phyloP scores from a whole-genome alignment of 2,113 vertebrate genomes.

The Dromas ardeola region DNA sequence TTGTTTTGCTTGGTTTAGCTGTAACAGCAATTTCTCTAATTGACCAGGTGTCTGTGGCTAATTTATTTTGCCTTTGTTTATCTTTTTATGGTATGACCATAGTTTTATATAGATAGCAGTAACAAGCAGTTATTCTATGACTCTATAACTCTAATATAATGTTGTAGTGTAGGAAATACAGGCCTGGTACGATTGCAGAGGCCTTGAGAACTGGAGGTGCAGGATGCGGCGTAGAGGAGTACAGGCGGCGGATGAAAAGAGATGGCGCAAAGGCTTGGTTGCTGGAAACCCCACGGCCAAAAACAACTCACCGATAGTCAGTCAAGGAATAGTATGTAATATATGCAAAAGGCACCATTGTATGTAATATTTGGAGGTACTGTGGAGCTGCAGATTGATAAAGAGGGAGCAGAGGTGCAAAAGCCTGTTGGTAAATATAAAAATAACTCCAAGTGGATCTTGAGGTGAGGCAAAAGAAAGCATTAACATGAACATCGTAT shows the following conservation, averaged over 20 bases:
- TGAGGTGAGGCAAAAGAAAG: not conserved
- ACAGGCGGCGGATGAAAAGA: not conserved
- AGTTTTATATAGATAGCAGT: not conserved
- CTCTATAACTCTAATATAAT: not conserved
- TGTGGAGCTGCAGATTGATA: not conserved
- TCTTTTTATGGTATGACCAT: not conserved
- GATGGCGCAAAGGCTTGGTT: not conserved
- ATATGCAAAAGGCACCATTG: not conserved
- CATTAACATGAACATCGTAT: not conserved
- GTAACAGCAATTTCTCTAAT: not conserved
- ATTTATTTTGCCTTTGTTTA: not conserved
- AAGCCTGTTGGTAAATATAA: not conserved
- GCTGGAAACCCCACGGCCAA: not conserved
- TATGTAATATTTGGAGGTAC: not conserved
- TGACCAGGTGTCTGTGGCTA: not conserved
- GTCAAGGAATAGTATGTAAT: not conserved
- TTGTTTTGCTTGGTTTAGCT: not conserved
- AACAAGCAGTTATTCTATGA: not conserved
- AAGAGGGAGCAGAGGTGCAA: not conserved
- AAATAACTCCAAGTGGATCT: not conserved
- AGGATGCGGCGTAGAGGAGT: not conserved
- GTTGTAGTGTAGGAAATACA: not conserved
- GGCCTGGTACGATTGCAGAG: not conserved
- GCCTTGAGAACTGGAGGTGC: not conserved
- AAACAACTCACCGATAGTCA: not conserved